Percentiles rank a stretch among this genome's conserved stretches.
These are phyloP conservation scores for Drosophila nigrodunni DNA, from an alignment of 1,140 invertebrate species.

Conservation along the genomic window DNA sequence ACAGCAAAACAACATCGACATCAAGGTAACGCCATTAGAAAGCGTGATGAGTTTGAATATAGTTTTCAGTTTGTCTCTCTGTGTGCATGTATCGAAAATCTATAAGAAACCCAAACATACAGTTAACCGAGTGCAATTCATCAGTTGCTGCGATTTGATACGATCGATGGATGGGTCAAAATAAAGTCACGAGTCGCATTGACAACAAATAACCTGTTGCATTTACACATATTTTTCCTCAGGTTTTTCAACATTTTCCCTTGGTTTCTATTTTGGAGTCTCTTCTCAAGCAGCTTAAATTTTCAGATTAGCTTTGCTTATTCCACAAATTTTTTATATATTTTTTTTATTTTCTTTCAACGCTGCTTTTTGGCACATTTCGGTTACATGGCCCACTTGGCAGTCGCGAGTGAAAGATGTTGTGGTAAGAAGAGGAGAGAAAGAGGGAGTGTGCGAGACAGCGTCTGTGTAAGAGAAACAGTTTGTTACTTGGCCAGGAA, in stretches of 20 bases:
- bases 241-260: constrained; percentile 1
- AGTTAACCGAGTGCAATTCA: constrained; percentile 46
- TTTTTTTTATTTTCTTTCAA: constrained; percentile 32
- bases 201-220: constrained; percentile 44
- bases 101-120: constrained; percentile 40
- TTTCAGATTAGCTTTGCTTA: constrained; percentile 66
- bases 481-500: constrained; percentile 37
- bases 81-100: constrained; percentile 32
- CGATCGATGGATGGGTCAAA: constrained; percentile 26
- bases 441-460: too few relatives aligned
- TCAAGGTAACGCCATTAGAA: constrained; percentile 55
- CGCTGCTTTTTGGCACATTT: constrained; percentile 64
- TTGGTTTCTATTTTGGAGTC: constrained; percentile 13
- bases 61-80: not conserved
- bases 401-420: constrained; percentile 34
- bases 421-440: not conserved
- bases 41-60: constrained; percentile 50
- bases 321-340: constrained; percentile 38
- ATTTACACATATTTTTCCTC: constrained; percentile 12
- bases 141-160: constrained; percentile 27
- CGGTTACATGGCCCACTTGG: constrained; percentile 69
- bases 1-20: constrained; percentile 20
- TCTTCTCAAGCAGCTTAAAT: constrained; percentile 57
- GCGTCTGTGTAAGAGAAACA: constrained; percentile 33
- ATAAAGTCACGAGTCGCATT: constrained; percentile 24